Evolutionary conservation across 2,888 invertebrate genomes (phyloP).

Genomic region (Cremastinae sp.): DNA sequence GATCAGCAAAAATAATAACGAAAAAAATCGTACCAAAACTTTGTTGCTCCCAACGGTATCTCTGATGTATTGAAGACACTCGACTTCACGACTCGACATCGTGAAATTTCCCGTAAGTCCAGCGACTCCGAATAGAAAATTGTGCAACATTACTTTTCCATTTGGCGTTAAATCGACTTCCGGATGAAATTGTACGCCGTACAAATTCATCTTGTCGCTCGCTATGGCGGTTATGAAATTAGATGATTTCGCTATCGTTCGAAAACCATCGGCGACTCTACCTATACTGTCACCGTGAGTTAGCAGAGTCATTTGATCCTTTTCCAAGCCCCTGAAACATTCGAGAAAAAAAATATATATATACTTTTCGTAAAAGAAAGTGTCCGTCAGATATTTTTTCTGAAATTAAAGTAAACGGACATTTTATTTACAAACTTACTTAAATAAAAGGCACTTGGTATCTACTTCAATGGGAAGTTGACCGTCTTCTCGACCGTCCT

Average conservation of each 20-base stretch:
- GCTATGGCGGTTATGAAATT: slow-evolving; percentile 93
- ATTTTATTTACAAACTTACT: slow-evolving; percentile 84
- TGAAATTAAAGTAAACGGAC: no score
- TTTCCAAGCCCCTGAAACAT: slow-evolving; percentile 88
- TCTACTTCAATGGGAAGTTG: slow-evolving; percentile 95
- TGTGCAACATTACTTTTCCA: slow-evolving; percentile 94
- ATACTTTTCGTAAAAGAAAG: slow-evolving; percentile 4
- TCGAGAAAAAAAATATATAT: slow-evolving; percentile 18
- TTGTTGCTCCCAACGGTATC: slow-evolving; percentile 94
- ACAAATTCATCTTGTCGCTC: slow-evolving; percentile 93
- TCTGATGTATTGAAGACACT: slow-evolving; percentile 95
- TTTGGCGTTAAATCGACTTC: slow-evolving; percentile 97
- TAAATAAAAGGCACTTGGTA: slow-evolving; percentile 93
- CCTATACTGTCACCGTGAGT: slow-evolving; percentile 99
- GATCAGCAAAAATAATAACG: no score
- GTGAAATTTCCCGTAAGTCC: slow-evolving; percentile 94
- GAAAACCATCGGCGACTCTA: slow-evolving; percentile 93
- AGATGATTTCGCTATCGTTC: slow-evolving; percentile 91
- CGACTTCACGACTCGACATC: slow-evolving; percentile 91
- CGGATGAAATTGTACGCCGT: slow-evolving; percentile 99
- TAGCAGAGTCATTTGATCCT: slow-evolving; percentile 93
- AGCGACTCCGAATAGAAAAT: slow-evolving; percentile 96
- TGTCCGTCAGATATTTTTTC: background rate
- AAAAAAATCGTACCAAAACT: slow-evolving; percentile 88
- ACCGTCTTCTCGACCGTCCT: slow-evolving; percentile 95